phyloP scores from a whole-genome alignment of 2,888 invertebrate species.

The Gandaritis pyraliata region DNA sequence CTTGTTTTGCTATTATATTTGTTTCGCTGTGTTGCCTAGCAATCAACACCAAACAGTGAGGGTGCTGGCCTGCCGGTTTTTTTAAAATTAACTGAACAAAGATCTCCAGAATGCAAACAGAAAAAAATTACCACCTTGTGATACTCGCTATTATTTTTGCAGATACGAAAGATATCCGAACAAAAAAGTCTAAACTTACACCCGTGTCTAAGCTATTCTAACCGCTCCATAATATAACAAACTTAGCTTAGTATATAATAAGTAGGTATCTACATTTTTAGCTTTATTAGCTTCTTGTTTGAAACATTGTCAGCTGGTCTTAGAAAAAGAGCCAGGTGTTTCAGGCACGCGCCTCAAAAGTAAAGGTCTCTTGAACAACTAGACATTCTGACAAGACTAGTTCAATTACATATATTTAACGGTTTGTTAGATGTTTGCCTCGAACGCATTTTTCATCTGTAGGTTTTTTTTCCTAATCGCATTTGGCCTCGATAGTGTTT shows the following conservation, averaged over 20 bases:
- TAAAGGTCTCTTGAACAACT: constrained; percentile 39
- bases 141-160: neutral
- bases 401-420: constrained; percentile 12
- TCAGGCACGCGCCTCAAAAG: constrained; percentile 34
- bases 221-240: constrained; percentile 13
- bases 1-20: constrained; percentile 16
- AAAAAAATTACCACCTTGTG: constrained; percentile 6
- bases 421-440: no score
- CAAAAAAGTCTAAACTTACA: constrained; percentile 12
- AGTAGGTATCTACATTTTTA: neutral
- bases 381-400: constrained; percentile 10
- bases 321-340: constrained; percentile 38
- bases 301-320: constrained; percentile 21
- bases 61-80: no score
- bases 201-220: constrained; percentile 16
- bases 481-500: no score
- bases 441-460: no score
- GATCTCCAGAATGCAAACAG: neutral
- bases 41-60: constrained; percentile 1
- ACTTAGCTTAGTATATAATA: constrained; percentile 23
- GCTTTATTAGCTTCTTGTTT: constrained; percentile 7
- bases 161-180: neutral
- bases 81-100: no score
- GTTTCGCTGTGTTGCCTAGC: constrained; percentile 23
- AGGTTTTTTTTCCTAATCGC: no score